phyloP scores from a whole-genome alignment of 2,113 vertebrate species.

The Anarrhichthys ocellatus region DNA sequence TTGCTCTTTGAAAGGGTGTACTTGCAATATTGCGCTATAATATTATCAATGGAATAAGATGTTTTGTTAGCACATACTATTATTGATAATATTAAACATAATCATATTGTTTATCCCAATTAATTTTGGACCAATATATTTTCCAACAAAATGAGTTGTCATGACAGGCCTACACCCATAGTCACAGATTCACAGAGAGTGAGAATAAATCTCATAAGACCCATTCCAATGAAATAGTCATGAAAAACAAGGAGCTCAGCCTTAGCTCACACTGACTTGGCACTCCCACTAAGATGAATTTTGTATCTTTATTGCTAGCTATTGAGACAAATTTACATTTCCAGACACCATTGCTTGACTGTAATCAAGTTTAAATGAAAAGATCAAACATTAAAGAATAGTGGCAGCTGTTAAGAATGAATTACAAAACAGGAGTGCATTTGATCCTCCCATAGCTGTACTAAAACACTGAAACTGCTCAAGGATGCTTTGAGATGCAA shows the following conservation, averaged over 20 bases:
- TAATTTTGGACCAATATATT: neutral
- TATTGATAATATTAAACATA: neutral
- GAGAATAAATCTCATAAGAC: slow-evolving; percentile 5
- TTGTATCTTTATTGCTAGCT: slow-evolving; percentile 13
- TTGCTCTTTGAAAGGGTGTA: too few species aligned
- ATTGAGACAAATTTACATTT: slow-evolving; percentile 17
- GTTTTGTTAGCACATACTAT: neutral
- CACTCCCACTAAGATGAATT: neutral
- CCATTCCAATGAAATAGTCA: neutral
- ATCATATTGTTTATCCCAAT: neutral
- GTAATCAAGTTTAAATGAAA: slow-evolving; percentile 42
- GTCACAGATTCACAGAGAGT: slow-evolving; percentile 11
- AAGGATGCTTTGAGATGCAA: slow-evolving; percentile 39
- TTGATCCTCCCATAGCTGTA: slow-evolving; percentile 27
- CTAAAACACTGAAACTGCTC: slow-evolving; percentile 31
- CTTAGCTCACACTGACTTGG: slow-evolving; percentile 12
- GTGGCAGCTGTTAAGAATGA: slow-evolving; percentile 45
- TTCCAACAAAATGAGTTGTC: neutral
- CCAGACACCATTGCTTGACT: neutral
- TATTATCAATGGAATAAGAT: neutral
- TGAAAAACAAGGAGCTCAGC: slow-evolving; percentile 7
- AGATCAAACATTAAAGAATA: slow-evolving; percentile 28
- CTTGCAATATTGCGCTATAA: neutral
- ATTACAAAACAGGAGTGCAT: slow-evolving; percentile 4
- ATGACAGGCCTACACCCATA: neutral